Conservation (phyloP, 2,113 vertebrate genomes). For the Haemorhous mexicanus region DNA sequence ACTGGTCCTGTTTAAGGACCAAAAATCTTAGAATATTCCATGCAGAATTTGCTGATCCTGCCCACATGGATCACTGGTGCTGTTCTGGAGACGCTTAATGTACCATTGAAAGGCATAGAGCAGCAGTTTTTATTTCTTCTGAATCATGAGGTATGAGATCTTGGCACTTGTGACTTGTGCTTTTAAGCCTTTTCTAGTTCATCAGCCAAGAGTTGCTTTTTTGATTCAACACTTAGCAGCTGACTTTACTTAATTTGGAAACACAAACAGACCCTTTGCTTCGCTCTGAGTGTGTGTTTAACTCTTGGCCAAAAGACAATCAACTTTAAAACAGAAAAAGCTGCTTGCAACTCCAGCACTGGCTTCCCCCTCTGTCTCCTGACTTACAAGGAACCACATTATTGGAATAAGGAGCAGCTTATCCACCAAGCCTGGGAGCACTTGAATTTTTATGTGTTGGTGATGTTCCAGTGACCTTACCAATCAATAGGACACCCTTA, state of each 20-base stretch:
- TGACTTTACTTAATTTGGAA: not conserved
- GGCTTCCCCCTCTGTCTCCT: not conserved
- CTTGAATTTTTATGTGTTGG: not conserved
- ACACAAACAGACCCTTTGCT: not conserved
- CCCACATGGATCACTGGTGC: not conserved
- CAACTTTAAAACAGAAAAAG: not conserved
- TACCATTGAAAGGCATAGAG: not conserved
- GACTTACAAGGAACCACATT: not conserved
- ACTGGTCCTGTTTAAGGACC: not conserved
- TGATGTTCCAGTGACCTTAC: not conserved
- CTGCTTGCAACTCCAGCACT: not conserved
- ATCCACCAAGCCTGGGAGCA: not conserved
- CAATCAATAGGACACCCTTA: not conserved
- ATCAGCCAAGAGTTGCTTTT: not conserved
- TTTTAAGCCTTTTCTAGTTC: not conserved
- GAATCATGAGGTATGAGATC: not conserved
- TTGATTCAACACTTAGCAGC: not conserved
- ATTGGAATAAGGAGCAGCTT: not conserved
- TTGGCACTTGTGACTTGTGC: not conserved
- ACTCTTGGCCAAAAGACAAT: not conserved
- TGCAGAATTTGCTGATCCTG: not conserved
- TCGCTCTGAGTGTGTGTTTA: not conserved
- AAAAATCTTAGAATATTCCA: not conserved
- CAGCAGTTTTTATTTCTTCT: not conserved
- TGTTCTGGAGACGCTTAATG: not conserved